A percentile compares a stretch with the other conserved stretches of the same genome.
These are phyloP conservation scores for Temnothorax longispinosus DNA, from an alignment of 1,140 invertebrate species.

Conservation along the genomic window DNA sequence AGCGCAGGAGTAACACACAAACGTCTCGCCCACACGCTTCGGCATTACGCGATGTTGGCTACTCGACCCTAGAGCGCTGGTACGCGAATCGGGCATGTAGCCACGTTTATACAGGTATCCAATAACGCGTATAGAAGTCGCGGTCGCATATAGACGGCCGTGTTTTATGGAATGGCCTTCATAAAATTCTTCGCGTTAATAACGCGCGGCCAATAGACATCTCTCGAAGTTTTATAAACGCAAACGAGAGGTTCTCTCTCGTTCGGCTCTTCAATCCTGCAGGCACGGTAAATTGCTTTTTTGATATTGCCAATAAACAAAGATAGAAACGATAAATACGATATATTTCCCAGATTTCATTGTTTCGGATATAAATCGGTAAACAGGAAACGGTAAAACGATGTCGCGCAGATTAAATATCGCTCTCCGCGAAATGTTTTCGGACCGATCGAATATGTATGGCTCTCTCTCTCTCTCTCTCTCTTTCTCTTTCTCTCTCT, in stretches of 20 bases:
- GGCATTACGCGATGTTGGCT: conserved; percentile 33
- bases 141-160: background rate
- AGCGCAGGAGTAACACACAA: conserved; percentile 36
- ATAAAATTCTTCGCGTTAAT: conserved; percentile 43
- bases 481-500: too few relatives aligned
- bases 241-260: background rate
- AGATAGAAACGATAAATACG: conserved; percentile 8
- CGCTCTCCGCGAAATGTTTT: background rate
- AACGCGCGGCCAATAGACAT: conserved; percentile 6
- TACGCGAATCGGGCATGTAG: conserved; percentile 13
- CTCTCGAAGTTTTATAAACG: conserved; percentile 18
- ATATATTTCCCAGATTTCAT: background rate
- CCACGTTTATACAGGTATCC: background rate
- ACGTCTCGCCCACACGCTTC: conserved; percentile 32
- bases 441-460: background rate
- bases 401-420: conserved; percentile 19
- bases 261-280: background rate
- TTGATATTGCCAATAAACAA: conserved; percentile 38
- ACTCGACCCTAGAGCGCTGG: background rate
- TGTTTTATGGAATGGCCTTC: conserved; percentile 17
- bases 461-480: too few relatives aligned
- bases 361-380: background rate
- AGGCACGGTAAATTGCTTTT: conserved; percentile 6
- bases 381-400: background rate
- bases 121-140: background rate